These are phyloP conservation scores for Drosophila phalerata DNA, from an alignment of 2,888 invertebrate species.

Conservation along the genomic window DNA sequence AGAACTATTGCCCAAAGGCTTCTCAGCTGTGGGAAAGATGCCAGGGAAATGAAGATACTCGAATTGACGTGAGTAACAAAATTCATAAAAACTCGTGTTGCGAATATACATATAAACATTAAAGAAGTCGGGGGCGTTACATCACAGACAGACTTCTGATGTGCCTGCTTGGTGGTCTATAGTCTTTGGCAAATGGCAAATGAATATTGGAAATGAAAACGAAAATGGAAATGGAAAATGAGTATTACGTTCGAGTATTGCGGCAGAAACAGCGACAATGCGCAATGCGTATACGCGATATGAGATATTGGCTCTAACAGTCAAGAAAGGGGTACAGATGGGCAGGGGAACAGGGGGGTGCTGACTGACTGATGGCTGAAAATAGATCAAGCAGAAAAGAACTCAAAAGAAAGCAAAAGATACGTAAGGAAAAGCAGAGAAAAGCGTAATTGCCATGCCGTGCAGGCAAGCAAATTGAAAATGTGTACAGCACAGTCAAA, in stretches of 20 bases:
- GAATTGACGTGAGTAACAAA: constrained; percentile 16
- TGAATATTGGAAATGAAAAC: constrained; percentile 43
- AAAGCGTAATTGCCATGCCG: constrained; percentile 61
- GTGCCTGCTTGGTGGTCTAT: constrained; percentile 29
- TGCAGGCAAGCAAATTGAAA: constrained; percentile 48
- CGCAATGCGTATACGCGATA: constrained; percentile 56
- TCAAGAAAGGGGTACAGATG: background rate
- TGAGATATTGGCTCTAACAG: constrained; percentile 14
- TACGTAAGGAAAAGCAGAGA: constrained; percentile 24
- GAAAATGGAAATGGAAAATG: constrained; percentile 45
- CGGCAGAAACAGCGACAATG: constrained; percentile 33
- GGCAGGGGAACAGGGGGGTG: background rate
- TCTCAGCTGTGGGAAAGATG: constrained; percentile 3
- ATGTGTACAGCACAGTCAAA: constrained; percentile 45
- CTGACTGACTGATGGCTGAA: constrained; percentile 62
- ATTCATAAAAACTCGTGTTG: constrained; percentile 17
- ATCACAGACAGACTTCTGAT: constrained; percentile 42
- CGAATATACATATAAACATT: constrained; percentile 45
- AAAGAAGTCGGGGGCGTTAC: constrained; percentile 35
- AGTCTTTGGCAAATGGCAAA: constrained; percentile 34
- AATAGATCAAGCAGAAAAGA: constrained; percentile 81
- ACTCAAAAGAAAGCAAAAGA: constrained; percentile 13
- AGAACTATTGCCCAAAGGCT: background rate
- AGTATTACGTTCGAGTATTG: constrained; percentile 49
- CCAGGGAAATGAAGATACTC: constrained; percentile 3